A percentile compares a stretch with the other conserved stretches of the same genome.
phyloP scores from a whole-genome alignment of 2,797 vertebrate genomes.

The Emys orbicularis region DNA sequence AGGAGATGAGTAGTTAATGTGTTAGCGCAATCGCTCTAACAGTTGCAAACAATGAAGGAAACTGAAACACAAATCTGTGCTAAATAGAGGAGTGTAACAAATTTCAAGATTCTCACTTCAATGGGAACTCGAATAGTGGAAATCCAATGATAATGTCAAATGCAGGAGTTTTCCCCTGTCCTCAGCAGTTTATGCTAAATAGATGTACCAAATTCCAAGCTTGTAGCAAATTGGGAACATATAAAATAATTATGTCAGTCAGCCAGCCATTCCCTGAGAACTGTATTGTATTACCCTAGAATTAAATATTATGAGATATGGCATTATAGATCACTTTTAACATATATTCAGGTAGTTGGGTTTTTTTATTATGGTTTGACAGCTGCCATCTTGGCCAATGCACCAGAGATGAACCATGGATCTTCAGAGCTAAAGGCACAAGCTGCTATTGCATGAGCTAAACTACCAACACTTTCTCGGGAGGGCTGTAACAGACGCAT shows the following conservation, averaged over 20 bases:
- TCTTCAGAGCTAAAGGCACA: not conserved
- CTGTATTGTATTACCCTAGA: not conserved
- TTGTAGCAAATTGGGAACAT: not conserved
- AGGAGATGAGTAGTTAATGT: not conserved
- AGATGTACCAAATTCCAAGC: not conserved
- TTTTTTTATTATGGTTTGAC: not conserved
- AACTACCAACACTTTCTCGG: not conserved
- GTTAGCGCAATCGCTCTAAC: not conserved
- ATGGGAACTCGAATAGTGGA: not conserved
- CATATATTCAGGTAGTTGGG: not conserved
- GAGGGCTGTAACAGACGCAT: not conserved
- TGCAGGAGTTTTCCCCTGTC: not conserved
- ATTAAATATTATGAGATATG: not conserved
- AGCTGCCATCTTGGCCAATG: not conserved
- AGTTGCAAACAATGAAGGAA: slow-evolving; percentile 1
- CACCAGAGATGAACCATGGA: not conserved
- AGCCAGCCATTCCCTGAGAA: not conserved
- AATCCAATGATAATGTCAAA: not conserved
- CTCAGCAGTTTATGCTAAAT: not conserved
- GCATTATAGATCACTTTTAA: not conserved
- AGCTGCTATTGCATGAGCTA: not conserved
- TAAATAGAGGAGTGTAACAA: not conserved
- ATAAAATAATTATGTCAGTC: not conserved
- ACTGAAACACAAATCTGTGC: not conserved
- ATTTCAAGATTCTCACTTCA: not conserved